These are phyloP conservation scores for Drosophila subobscura DNA, from an alignment of 1,140 invertebrate genomes.

Conservation along the genomic window DNA sequence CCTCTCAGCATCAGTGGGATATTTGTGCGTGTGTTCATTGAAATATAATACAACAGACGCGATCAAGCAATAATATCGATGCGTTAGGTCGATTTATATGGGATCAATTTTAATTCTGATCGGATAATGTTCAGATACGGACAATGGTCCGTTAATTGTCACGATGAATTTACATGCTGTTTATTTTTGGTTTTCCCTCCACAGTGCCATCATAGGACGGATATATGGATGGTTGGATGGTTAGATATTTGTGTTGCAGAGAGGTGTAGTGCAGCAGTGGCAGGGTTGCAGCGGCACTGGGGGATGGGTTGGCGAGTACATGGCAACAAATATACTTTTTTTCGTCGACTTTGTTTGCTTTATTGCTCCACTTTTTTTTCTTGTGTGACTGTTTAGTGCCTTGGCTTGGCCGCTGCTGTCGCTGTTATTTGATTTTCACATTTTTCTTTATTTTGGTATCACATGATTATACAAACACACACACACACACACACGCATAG, in stretches of 20 bases:
- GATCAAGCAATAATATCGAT: constrained; percentile 11
- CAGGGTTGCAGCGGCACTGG: constrained; percentile 1
- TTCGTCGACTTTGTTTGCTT: constrained; percentile 66
- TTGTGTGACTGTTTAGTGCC: constrained; percentile 71
- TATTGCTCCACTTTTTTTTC: constrained; percentile 80
- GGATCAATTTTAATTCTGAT: no score
- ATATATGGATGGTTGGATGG: background rate
- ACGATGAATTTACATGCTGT: constrained; percentile 19
- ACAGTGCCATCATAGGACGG: no score
- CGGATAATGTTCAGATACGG: no score
- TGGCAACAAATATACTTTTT: constrained; percentile 55
- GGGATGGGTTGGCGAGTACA: constrained; percentile 37
- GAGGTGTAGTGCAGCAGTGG: no score
- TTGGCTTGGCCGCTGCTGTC: constrained; percentile 52
- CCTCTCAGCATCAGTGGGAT: constrained; percentile 23
- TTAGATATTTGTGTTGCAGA: background rate
- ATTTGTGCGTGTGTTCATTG: constrained; percentile 57
- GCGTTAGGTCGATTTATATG: background rate
- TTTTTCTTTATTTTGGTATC: constrained; percentile 82
- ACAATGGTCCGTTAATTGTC: constrained; percentile 47
- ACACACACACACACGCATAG: constrained; percentile 13
- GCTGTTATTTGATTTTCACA: constrained; percentile 80
- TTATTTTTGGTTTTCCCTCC: constrained; percentile 33
- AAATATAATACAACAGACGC: constrained; percentile 62
- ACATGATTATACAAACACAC: constrained; percentile 74